Evolutionary conservation across 2,113 vertebrate genomes (phyloP).

Genomic region (Amblyornis subalaris): DNA sequence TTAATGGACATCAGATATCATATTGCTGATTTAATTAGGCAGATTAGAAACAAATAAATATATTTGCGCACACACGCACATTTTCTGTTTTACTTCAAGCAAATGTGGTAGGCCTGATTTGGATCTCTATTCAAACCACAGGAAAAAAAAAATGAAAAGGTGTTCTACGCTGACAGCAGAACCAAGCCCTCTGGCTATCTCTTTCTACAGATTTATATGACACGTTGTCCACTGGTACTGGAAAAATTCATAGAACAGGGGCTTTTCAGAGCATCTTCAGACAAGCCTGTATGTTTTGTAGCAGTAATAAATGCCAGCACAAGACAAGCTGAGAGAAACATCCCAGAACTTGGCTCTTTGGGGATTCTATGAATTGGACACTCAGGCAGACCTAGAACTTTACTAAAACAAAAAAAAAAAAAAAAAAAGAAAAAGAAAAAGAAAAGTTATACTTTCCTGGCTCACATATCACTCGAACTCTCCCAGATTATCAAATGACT

Average conservation of each 20-base stretch:
- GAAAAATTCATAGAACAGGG: neutral
- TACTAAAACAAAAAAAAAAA: neutral
- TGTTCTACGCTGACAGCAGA: neutral
- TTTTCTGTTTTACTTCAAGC: slow-evolving; percentile 6
- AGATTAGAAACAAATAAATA: neutral
- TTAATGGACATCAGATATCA: neutral
- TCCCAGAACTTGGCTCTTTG: neutral
- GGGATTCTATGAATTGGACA: neutral
- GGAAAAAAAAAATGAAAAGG: neutral
- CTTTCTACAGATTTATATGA: neutral
- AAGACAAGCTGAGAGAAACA: neutral
- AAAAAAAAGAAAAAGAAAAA: too few species aligned
- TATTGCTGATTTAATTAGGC: neutral
- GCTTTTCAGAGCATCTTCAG: neutral
- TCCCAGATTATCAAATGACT: neutral
- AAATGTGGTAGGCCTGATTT: neutral
- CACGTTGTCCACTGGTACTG: accelerated
- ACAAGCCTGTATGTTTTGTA: neutral
- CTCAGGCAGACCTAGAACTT: neutral
- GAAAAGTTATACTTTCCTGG: neutral
- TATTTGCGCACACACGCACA: neutral
- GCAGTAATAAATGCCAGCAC: neutral
- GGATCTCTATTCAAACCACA: neutral
- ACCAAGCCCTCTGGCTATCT: neutral
- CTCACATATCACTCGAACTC: neutral